These are phyloP conservation scores for Zosterops lateralis DNA, from an alignment of 2,113 vertebrate species.

Conservation along the genomic window DNA sequence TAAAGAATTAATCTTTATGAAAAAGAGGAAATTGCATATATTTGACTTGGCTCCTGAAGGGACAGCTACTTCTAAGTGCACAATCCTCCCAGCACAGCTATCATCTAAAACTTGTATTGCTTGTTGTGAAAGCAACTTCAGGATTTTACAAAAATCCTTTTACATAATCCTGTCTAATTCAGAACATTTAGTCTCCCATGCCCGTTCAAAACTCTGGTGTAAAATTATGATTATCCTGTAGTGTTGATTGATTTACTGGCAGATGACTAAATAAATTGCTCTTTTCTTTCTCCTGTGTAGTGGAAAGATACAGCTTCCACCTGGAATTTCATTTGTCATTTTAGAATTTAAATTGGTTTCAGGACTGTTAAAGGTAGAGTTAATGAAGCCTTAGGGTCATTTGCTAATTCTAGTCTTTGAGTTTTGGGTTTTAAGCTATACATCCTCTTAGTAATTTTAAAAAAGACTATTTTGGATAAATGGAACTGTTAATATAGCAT, in stretches of 20 bases:
- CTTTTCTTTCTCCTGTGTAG: neutral
- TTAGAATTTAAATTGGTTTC: neutral
- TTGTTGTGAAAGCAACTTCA: neutral
- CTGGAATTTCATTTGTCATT: neutral
- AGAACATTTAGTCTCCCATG: neutral
- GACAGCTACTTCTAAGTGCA: neutral
- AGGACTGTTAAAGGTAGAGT: neutral
- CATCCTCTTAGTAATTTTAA: neutral
- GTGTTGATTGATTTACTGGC: neutral
- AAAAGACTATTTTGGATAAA: neutral
- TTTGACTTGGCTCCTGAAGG: neutral
- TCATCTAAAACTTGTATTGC: neutral
- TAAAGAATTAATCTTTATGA: neutral
- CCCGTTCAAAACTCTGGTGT: neutral
- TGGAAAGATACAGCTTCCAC: neutral
- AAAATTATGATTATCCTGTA: neutral
- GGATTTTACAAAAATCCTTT: neutral
- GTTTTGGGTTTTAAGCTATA: neutral
- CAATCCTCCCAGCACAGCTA: neutral
- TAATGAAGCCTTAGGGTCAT: neutral
- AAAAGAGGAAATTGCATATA: neutral
- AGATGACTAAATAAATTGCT: neutral
- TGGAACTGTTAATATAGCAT: neutral
- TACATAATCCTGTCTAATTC: neutral
- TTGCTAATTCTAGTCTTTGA: neutral